Evolutionary conservation across 2,113 vertebrate species (phyloP).

Genomic region (Lepisosteus osseus): DNA sequence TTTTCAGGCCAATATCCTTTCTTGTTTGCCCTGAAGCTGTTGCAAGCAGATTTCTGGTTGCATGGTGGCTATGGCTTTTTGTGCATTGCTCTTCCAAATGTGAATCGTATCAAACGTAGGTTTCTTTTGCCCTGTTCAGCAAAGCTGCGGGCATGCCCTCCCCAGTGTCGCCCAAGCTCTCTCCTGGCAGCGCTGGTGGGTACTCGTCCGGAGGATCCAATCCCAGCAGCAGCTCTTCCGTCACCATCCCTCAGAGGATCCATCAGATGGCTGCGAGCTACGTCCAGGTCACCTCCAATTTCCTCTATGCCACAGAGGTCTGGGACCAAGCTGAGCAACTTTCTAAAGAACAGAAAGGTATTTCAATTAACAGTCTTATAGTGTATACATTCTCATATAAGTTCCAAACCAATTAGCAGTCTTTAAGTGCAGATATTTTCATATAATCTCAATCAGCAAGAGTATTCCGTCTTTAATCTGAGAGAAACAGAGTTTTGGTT

Average conservation of each 20-base stretch:
- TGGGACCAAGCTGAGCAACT: constrained; percentile 98
- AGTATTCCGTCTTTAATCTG: too few relatives aligned
- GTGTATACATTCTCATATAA: too few relatives aligned
- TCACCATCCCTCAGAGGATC: constrained; percentile 96
- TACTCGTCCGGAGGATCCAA: constrained; percentile 83
- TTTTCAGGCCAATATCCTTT: too few relatives aligned
- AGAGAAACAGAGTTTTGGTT: too few relatives aligned
- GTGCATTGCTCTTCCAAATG: too few relatives aligned
- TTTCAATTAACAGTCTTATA: background rate
- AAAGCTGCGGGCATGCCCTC: constrained; percentile 94
- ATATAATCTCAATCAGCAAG: too few relatives aligned
- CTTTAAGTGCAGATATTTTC: too few relatives aligned
- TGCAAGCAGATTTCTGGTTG: too few relatives aligned
- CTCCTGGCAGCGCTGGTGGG: constrained; percentile 87
- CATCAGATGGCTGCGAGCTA: constrained; percentile 99
- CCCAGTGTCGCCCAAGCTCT: constrained; percentile 94
- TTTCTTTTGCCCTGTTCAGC: constrained; percentile 51
- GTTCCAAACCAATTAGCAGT: too few relatives aligned
- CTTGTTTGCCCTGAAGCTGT: too few relatives aligned
- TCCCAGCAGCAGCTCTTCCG: constrained; percentile 83
- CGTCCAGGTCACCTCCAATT: constrained; percentile 97
- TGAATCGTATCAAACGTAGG: too few relatives aligned
- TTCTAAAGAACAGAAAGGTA: constrained; percentile 93
- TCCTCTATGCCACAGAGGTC: constrained; percentile 94
- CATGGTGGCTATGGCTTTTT: too few relatives aligned